Evolutionary conservation across 2,113 vertebrate species (phyloP).

Genomic region (Riparia riparia): DNA sequence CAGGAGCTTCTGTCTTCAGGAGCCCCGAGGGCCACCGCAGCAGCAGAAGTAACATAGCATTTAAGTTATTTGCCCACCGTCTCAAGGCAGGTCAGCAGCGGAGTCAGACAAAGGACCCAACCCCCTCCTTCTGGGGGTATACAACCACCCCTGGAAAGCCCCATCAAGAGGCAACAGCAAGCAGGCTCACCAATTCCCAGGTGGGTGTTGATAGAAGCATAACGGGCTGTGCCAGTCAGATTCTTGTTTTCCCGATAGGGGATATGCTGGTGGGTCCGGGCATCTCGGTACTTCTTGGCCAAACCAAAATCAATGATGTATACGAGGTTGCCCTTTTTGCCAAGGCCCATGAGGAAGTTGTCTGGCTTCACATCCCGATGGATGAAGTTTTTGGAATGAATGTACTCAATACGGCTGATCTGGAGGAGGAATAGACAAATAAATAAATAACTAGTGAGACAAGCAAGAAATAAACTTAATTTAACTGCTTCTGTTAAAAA

Average conservation of each 20-base stretch:
- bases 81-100: neutral
- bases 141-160: neutral
- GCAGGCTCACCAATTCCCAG: slow-evolving; percentile 89
- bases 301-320: slow-evolving; percentile 98
- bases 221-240: slow-evolving; percentile 94
- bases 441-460: neutral
- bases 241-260: slow-evolving; percentile 99
- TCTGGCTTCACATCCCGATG: slow-evolving; percentile 96
- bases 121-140: neutral
- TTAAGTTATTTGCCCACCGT: neutral
- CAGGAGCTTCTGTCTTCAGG: neutral
- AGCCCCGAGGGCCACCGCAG: neutral
- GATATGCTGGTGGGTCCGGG: slow-evolving; percentile 97
- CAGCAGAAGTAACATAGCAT: neutral
- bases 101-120: neutral
- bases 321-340: slow-evolving; percentile 97
- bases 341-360: slow-evolving; percentile 97
- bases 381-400: slow-evolving; percentile 99
- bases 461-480: neutral
- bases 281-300: slow-evolving; percentile 96
- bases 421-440: slow-evolving; percentile 14
- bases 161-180: neutral
- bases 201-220: slow-evolving; percentile 97
- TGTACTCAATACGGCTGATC: slow-evolving; percentile 98
- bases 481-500: neutral